These are phyloP conservation scores for Dendrolimus kikuchii DNA, from an alignment of 1,140 invertebrate genomes.

Conservation along the genomic window DNA sequence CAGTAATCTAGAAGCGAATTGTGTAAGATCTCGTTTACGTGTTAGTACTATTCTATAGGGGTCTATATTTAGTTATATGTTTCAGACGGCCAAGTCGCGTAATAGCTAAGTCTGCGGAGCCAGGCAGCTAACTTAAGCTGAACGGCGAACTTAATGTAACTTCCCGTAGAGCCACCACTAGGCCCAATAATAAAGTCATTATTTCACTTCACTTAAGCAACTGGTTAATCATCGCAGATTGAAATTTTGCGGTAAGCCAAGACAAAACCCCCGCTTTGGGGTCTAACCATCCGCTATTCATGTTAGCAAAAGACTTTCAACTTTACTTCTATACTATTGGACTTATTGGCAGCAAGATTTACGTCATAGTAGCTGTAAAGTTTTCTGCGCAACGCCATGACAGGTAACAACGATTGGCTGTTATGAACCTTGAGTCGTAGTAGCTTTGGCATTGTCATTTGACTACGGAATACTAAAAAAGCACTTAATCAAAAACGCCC, in stretches of 20 bases:
- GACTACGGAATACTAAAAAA: too few species aligned
- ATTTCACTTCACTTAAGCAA: constrained; percentile 10
- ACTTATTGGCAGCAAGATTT: too few species aligned
- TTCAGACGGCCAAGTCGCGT: not conserved
- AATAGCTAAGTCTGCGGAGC: constrained; percentile 9
- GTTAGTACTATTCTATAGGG: constrained; percentile 1
- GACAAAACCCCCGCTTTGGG: not conserved
- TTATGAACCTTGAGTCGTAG: too few species aligned
- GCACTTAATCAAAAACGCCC: too few species aligned
- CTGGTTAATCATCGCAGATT: not conserved
- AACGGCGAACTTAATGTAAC: constrained; percentile 28
- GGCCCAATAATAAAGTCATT: constrained; percentile 20
- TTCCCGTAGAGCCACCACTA: constrained; percentile 12
- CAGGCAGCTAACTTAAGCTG: constrained; percentile 24
- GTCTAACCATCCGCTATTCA: too few species aligned
- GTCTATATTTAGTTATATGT: not conserved
- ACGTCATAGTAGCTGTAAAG: too few species aligned
- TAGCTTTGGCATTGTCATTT: too few species aligned
- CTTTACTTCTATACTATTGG: too few species aligned
- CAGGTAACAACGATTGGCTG: too few species aligned
- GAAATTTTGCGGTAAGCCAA: not conserved
- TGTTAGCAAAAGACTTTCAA: too few species aligned
- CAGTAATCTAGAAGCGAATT: constrained; percentile 28
- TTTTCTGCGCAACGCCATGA: too few species aligned
- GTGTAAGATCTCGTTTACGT: constrained; percentile 11